phyloP scores from a whole-genome alignment of 2,113 vertebrate genomes.

The Tor tambroides region DNA sequence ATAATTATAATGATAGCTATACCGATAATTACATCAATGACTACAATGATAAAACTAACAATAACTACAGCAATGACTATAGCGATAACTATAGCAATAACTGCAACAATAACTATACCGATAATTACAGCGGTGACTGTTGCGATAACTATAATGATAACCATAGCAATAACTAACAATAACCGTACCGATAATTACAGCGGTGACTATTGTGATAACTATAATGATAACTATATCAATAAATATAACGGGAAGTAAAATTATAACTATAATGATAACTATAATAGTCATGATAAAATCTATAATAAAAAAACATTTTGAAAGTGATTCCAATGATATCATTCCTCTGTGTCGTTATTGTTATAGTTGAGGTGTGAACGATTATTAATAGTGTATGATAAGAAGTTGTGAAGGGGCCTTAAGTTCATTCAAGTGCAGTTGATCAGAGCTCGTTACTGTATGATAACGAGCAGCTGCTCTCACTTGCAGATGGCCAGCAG shows the following conservation, averaged over 20 bases:
- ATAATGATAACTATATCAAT: not conserved
- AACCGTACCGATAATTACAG: not conserved
- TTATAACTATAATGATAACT: too few relatives aligned
- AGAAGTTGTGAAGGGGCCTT: not conserved
- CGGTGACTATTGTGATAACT: not conserved
- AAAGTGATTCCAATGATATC: not conserved
- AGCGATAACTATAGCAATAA: not conserved
- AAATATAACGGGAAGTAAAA: too few relatives aligned
- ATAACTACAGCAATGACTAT: too few relatives aligned
- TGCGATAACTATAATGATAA: too few relatives aligned
- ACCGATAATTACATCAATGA: not conserved
- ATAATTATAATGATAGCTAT: not conserved
- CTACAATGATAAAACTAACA: not conserved
- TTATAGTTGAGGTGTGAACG: not conserved
- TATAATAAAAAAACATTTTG: too few relatives aligned
- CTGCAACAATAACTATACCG: not conserved
- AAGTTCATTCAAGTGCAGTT: not conserved
- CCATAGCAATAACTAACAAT: not conserved
- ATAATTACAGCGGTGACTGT: too few relatives aligned
- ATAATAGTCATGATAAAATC: too few relatives aligned
- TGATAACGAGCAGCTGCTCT: constrained; percentile 51
- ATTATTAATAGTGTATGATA: too few relatives aligned
- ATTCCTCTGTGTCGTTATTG: not conserved
- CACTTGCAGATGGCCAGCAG: constrained; percentile 95
- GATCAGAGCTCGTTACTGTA: not conserved